These are phyloP conservation scores for Coreoperca whiteheadi DNA, from an alignment of 2,113 vertebrate species.

Conservation along the genomic window DNA sequence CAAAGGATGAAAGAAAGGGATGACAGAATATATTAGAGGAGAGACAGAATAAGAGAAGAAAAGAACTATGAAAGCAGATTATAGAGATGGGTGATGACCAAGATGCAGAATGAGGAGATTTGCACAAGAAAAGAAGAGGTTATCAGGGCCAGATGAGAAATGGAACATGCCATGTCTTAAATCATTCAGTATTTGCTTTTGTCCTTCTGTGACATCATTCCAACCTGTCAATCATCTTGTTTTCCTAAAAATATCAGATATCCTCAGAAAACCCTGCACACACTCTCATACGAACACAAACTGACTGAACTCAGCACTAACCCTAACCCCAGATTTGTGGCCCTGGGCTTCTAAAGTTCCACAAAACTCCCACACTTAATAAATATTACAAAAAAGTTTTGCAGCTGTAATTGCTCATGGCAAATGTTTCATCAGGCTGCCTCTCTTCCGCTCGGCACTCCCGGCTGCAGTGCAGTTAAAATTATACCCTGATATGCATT, in stretches of 20 bases:
- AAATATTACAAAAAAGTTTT: slow-evolving; percentile 49
- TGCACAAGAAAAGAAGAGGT: neutral
- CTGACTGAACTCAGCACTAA: neutral
- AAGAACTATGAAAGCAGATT: slow-evolving; percentile 24
- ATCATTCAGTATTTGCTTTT: slow-evolving; percentile 7
- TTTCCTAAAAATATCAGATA: slow-evolving; percentile 9
- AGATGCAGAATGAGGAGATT: slow-evolving; percentile 17
- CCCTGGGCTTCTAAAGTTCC: neutral
- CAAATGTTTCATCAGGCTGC: slow-evolving; percentile 6
- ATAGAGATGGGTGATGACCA: slow-evolving; percentile 25
- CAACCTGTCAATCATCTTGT: slow-evolving; percentile 6
- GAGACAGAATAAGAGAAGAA: neutral
- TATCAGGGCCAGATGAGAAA: slow-evolving; percentile 13
- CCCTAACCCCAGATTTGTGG: neutral
- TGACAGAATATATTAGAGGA: neutral
- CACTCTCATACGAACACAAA: neutral
- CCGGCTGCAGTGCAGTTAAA: slow-evolving; percentile 12
- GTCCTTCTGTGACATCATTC: neutral
- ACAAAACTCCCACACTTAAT: slow-evolving; percentile 30
- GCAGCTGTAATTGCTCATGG: slow-evolving; percentile 29
- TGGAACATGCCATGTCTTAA: neutral
- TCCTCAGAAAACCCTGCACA: slow-evolving; percentile 1
- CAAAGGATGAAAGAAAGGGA: neutral
- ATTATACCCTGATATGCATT: slow-evolving; percentile 11
- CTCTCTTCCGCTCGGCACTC: neutral